These are phyloP conservation scores for Zalophus californianus DNA, from an alignment of 2,797 vertebrate genomes.

Conservation along the genomic window DNA sequence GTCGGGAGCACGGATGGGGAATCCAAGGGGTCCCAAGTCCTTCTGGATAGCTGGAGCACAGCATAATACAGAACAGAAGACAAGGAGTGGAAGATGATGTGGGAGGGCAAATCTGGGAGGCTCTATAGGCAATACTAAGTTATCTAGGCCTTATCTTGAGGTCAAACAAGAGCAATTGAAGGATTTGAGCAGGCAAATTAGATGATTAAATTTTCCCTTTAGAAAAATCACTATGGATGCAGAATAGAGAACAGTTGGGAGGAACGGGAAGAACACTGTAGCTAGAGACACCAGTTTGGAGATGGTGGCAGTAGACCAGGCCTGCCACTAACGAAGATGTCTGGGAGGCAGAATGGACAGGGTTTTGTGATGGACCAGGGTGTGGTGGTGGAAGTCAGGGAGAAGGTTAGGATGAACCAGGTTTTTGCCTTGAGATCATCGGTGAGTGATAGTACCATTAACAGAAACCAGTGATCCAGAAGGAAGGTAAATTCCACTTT, in stretches of 20 bases:
- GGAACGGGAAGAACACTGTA: background rate
- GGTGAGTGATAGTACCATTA: background rate
- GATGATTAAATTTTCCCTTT: background rate
- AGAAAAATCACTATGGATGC: background rate
- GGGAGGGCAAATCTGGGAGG: background rate
- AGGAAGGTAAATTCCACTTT: background rate
- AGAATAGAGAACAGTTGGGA: background rate
- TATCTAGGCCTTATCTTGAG: background rate
- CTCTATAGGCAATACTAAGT: background rate
- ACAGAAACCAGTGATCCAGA: background rate
- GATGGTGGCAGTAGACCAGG: background rate
- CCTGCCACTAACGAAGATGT: background rate
- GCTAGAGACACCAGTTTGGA: background rate
- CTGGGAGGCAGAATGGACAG: background rate
- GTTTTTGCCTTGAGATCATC: background rate
- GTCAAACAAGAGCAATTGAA: background rate
- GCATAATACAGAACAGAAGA: fast-evolving
- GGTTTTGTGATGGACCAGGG: background rate
- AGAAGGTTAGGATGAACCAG: background rate
- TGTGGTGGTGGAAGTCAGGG: background rate
- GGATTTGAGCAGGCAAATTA: background rate
- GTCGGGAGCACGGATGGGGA: background rate
- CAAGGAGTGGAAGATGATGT: background rate
- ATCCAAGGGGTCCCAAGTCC: background rate
- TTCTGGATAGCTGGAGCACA: background rate